phyloP scores from a whole-genome alignment of 2,113 vertebrate genomes.

The Plestiodon gilberti region DNA sequence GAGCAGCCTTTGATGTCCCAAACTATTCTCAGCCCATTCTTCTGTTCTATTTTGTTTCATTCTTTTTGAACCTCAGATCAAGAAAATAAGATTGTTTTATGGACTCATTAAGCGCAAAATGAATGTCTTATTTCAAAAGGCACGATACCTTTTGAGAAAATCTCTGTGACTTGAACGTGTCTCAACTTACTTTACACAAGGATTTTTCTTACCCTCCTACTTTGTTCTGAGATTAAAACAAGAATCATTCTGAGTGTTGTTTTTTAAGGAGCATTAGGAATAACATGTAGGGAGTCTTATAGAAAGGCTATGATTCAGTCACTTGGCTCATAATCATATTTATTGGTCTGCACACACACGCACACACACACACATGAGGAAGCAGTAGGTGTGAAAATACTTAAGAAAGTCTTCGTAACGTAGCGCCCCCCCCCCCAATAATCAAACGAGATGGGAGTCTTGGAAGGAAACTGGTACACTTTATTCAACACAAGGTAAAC shows the following conservation, averaged over 20 bases:
- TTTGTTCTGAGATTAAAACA: background rate
- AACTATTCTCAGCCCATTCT: background rate
- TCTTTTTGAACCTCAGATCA: background rate
- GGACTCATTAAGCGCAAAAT: background rate
- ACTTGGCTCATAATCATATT: background rate
- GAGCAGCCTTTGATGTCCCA: background rate
- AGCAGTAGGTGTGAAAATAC: background rate
- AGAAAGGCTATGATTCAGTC: background rate
- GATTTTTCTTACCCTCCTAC: slow-evolving; percentile 3
- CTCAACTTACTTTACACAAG: slow-evolving; percentile 4
- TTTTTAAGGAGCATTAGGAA: background rate
- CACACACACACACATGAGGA: background rate
- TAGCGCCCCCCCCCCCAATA: no score
- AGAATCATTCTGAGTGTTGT: background rate
- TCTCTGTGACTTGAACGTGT: background rate
- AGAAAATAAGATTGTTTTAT: background rate
- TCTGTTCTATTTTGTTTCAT: background rate
- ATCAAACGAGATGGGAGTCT: no score
- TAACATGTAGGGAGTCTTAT: background rate
- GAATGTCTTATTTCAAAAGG: background rate
- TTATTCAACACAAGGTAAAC: no score
- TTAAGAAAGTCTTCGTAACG: background rate
- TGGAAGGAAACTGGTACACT: no score
- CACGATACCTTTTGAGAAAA: background rate
- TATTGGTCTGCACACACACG: background rate